Evolutionary conservation across 2,113 vertebrate species (phyloP).

Genomic region (Entosphenus tridentatus): DNA sequence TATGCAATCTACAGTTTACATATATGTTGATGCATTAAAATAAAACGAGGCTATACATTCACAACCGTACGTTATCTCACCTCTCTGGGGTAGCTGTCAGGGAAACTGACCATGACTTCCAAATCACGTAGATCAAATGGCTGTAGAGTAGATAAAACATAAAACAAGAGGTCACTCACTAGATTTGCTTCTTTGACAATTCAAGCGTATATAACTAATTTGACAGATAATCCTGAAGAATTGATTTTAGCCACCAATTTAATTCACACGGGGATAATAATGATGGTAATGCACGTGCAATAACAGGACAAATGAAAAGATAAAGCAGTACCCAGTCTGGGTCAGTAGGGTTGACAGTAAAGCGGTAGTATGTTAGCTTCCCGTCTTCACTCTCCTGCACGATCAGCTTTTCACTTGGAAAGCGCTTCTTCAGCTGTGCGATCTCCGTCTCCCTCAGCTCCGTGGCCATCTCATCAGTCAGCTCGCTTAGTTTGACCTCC

Average conservation of each 20-base stretch:
- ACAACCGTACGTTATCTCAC: conserved; percentile 15
- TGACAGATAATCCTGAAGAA: too few relatives aligned
- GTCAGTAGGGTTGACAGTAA: conserved; percentile 26
- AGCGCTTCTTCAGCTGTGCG: conserved; percentile 28
- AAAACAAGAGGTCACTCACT: conserved; percentile 7
- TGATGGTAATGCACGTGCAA: not conserved
- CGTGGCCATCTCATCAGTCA: conserved; percentile 22
- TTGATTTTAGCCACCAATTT: too few relatives aligned
- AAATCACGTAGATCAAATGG: conserved; percentile 39
- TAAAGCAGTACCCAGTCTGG: conserved; percentile 31
- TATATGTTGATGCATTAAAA: too few relatives aligned
- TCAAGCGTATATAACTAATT: too few relatives aligned
- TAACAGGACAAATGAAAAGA: not conserved
- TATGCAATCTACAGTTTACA: too few relatives aligned
- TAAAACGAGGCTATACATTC: too few relatives aligned
- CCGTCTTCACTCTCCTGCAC: conserved; percentile 32
- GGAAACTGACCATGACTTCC: conserved; percentile 39
- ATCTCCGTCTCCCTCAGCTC: conserved; percentile 31
- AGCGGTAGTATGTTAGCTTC: conserved; percentile 29
- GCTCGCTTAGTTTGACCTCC: conserved; percentile 23
- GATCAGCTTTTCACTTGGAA: conserved; percentile 33
- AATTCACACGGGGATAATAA: not conserved
- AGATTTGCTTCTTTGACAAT: too few relatives aligned
- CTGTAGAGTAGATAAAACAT: conserved; percentile 17
- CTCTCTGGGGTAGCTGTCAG: conserved; percentile 33